These are phyloP conservation scores for Sander lucioperca DNA, from an alignment of 2,113 vertebrate genomes.

Conservation along the genomic window DNA sequence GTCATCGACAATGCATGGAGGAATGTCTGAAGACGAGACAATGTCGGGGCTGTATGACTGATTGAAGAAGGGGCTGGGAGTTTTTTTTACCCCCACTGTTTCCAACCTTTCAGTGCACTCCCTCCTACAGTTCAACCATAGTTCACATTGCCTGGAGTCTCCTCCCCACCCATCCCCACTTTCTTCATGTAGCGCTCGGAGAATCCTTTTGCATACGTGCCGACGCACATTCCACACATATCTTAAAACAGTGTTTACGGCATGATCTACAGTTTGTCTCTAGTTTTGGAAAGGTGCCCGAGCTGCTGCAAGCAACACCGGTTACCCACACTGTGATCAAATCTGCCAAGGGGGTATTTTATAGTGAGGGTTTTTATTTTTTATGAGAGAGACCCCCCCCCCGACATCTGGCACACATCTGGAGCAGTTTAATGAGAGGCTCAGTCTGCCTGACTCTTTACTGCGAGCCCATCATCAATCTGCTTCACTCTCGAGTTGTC, in stretches of 20 bases:
- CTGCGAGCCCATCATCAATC: constrained; percentile 44
- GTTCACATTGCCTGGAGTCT: constrained; percentile 69
- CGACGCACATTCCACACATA: constrained; percentile 46
- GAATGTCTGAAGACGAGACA: constrained; percentile 50
- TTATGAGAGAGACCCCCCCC: constrained; percentile 38
- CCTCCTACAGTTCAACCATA: constrained; percentile 71
- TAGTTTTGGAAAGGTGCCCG: constrained; percentile 33
- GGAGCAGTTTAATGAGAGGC: constrained; percentile 76
- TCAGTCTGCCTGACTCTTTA: constrained; percentile 51
- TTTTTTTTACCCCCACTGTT: constrained; percentile 62
- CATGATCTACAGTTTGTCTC: constrained; percentile 20
- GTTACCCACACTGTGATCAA: constrained; percentile 30
- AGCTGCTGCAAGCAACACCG: constrained; percentile 15
- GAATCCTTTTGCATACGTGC: constrained; percentile 49
- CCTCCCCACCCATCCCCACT: constrained; percentile 24
- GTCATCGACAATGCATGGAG: constrained; percentile 31
- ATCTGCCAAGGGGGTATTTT: not conserved
- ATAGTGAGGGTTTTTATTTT: constrained; percentile 8
- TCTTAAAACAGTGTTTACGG: constrained; percentile 31
- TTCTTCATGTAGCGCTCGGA: not conserved
- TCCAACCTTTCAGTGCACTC: constrained; percentile 68
- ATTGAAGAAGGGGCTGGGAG: constrained; percentile 55
- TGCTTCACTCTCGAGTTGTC: constrained; percentile 28
- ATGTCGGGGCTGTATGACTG: constrained; percentile 53
- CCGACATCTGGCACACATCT: constrained; percentile 79